These are phyloP conservation scores for Neomonachus schauinslandi DNA, from an alignment of 2,113 vertebrate genomes.

Conservation along the genomic window DNA sequence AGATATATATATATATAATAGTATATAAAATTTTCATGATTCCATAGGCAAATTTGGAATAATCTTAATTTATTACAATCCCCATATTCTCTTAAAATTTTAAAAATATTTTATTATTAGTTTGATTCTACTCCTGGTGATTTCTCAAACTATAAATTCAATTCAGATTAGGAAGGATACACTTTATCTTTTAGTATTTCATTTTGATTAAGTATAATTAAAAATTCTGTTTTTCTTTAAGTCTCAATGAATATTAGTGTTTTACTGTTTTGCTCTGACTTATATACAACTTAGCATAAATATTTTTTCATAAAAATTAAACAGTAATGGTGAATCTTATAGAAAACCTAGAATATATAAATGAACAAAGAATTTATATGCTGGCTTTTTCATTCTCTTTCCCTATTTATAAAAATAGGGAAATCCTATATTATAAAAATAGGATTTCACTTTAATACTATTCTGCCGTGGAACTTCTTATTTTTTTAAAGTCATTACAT, in stretches of 20 bases:
- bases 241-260: neutral
- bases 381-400: neutral
- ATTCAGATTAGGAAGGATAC: neutral
- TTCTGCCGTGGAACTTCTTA: neutral
- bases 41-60: neutral
- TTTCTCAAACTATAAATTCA: neutral
- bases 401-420: neutral
- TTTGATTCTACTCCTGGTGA: neutral
- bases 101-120: neutral
- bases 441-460: neutral
- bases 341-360: neutral
- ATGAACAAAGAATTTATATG: neutral
- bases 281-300: neutral
- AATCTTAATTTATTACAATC: neutral
- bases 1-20: neutral
- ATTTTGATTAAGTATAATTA: neutral
- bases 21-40: neutral
- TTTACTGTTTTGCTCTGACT: neutral
- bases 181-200: neutral
- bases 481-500: neutral
- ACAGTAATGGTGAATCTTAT: neutral
- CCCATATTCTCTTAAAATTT: neutral
- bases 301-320: neutral
- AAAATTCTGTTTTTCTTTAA: neutral
- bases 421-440: slow-evolving; percentile 14